Evolutionary conservation across 1,140 invertebrate species (phyloP).

Genomic region (Papilio aristodemus): DNA sequence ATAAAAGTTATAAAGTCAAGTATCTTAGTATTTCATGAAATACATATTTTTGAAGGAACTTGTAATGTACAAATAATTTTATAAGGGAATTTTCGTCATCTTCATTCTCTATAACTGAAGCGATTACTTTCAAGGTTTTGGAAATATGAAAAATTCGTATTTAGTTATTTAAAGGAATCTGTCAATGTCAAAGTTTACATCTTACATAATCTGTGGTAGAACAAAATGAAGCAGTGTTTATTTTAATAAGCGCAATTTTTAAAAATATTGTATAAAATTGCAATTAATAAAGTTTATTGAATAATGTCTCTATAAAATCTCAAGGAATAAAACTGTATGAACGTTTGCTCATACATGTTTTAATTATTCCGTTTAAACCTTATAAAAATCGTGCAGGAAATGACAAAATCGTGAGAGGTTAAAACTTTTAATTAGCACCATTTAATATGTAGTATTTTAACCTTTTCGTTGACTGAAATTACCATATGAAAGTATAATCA

Average conservation of each 20-base stretch:
- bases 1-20: too few species aligned
- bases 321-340: not conserved
- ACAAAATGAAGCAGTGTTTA: conserved; percentile 16
- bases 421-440: conserved; percentile 6
- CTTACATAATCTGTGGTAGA: not conserved
- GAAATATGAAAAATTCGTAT: not conserved
- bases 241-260: conserved; percentile 20
- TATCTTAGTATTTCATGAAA: too few species aligned
- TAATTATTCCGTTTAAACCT: not conserved
- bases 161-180: not conserved
- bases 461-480: not conserved
- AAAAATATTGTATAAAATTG: conserved; percentile 16
- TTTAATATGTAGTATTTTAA: not conserved
- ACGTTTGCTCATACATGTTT: not conserved
- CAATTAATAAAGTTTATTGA: conserved; percentile 13
- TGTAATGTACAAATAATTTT: too few species aligned
- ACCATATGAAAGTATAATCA: not conserved
- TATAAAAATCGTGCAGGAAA: conserved; percentile 1
- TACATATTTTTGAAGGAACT: too few species aligned
- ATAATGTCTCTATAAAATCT: conserved; percentile 14
- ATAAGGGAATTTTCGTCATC: too few species aligned
- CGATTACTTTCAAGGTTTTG: too few species aligned
- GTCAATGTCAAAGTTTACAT: not conserved
- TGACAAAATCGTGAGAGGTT: conserved; percentile 14
- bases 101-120: too few species aligned